These are phyloP conservation scores for Fopius arisanus DNA, from an alignment of 1,140 invertebrate species.

Conservation along the genomic window DNA sequence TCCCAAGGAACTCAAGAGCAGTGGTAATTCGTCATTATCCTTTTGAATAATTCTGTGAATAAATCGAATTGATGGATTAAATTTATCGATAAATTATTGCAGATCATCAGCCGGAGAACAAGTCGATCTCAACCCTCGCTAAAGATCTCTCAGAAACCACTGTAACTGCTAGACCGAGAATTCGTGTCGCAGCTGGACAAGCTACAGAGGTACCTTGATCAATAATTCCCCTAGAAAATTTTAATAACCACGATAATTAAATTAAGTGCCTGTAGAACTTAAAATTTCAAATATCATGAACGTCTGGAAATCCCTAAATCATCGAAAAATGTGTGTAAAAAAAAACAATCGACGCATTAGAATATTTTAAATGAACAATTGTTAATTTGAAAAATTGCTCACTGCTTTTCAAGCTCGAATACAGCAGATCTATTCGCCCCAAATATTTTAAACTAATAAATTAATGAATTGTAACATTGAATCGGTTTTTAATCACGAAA, in stretches of 20 bases:
- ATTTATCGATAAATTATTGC: not conserved
- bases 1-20: constrained; percentile 33
- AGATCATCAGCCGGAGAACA: constrained; percentile 38
- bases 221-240: constrained; percentile 32
- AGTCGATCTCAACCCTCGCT: constrained; percentile 35
- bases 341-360: too few species aligned
- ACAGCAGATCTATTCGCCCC: too few species aligned
- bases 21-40: constrained; percentile 37
- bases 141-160: constrained; percentile 37
- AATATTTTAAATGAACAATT: too few species aligned
- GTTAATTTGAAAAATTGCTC: too few species aligned
- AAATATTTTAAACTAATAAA: too few species aligned
- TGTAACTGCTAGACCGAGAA: constrained; percentile 41
- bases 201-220: constrained; percentile 56
- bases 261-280: not conserved
- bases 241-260: not conserved
- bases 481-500: too few species aligned
- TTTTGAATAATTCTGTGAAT: too few species aligned
- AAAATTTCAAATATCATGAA: too few species aligned
- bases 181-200: constrained; percentile 45
- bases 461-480: too few species aligned
- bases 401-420: too few species aligned
- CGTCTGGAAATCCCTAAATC: too few species aligned
- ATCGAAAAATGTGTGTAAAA: not conserved
- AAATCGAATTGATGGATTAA: too few species aligned